Percentiles rank a stretch among this genome's conserved stretches.
Conservation (phyloP, 1,140 invertebrate genomes). For the Galleria mellonella region DNA sequence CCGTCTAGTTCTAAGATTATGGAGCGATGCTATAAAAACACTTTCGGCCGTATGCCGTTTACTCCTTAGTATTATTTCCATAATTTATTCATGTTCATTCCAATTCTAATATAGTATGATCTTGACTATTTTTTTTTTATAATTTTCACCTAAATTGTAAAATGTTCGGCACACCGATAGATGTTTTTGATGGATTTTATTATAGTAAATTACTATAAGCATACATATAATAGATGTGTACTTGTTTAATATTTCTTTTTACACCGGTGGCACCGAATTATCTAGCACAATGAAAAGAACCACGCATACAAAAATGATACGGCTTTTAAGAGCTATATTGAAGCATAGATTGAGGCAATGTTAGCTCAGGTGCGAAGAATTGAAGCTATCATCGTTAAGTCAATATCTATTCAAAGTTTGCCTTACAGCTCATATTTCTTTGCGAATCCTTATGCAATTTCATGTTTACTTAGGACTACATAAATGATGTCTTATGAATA, state of each 20-base stretch:
- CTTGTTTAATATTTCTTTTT: no score
- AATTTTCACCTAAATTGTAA: no score
- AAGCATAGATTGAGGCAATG: constrained; percentile 13
- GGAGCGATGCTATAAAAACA: constrained; percentile 9
- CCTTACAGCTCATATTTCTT: constrained; percentile 53
- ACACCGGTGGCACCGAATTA: neutral
- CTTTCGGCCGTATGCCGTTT: neutral
- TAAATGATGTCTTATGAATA: no score
- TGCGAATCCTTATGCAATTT: constrained; percentile 47
- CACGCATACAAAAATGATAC: neutral
- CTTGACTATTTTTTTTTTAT: no score
- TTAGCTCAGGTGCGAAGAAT: constrained; percentile 56
- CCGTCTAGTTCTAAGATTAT: constrained; percentile 23
- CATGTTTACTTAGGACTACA: constrained; percentile 48
- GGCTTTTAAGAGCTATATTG: neutral
- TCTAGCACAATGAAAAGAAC: constrained; percentile 12
- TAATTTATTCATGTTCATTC: no score
- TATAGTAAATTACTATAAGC: no score
- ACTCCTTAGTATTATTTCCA: no score
- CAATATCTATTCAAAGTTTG: constrained; percentile 42
- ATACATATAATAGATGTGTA: no score
- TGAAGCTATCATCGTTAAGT: constrained; percentile 35
- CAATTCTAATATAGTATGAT: no score
- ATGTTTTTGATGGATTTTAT: no score
- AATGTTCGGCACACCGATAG: no score